phyloP scores from a whole-genome alignment of 2,797 vertebrate species.

The Sphaeramia orbicularis region DNA sequence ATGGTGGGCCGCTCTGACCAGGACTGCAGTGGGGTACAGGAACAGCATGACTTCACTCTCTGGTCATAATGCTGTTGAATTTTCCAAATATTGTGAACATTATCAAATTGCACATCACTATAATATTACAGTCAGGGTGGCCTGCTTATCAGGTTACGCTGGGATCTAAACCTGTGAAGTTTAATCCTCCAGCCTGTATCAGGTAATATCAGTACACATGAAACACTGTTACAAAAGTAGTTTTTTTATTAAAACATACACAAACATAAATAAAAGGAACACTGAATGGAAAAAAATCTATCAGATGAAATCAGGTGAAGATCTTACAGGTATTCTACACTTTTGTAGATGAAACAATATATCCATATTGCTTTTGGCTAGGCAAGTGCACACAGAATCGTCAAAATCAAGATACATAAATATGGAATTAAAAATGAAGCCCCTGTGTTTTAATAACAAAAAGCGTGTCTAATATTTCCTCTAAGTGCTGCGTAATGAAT shows the following conservation, averaged over 20 bases:
- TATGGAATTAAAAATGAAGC: slow-evolving; percentile 82
- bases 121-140: slow-evolving; percentile 38
- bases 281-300: slow-evolving; percentile 68
- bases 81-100: slow-evolving; percentile 41
- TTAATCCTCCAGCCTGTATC: neutral
- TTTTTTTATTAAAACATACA: slow-evolving; percentile 77
- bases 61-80: slow-evolving; percentile 24
- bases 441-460: slow-evolving; percentile 82
- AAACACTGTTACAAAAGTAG: slow-evolving; percentile 76
- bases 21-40: slow-evolving; percentile 13
- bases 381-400: slow-evolving; percentile 86
- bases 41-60: slow-evolving; percentile 41
- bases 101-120: slow-evolving; percentile 46
- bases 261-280: slow-evolving; percentile 84
- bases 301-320: slow-evolving; percentile 56
- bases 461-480: slow-evolving; percentile 82
- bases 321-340: slow-evolving; percentile 77
- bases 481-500: slow-evolving; percentile 79
- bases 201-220: slow-evolving; percentile 26
- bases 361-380: slow-evolving; percentile 81
- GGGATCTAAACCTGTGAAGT: neutral
- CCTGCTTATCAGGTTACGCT: slow-evolving; percentile 25
- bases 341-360: slow-evolving; percentile 72
- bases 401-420: slow-evolving; percentile 84
- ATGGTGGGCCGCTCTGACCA: slow-evolving; percentile 34